These are phyloP conservation scores for Dermatemys mawii DNA, from an alignment of 2,113 vertebrate genomes.

Conservation along the genomic window DNA sequence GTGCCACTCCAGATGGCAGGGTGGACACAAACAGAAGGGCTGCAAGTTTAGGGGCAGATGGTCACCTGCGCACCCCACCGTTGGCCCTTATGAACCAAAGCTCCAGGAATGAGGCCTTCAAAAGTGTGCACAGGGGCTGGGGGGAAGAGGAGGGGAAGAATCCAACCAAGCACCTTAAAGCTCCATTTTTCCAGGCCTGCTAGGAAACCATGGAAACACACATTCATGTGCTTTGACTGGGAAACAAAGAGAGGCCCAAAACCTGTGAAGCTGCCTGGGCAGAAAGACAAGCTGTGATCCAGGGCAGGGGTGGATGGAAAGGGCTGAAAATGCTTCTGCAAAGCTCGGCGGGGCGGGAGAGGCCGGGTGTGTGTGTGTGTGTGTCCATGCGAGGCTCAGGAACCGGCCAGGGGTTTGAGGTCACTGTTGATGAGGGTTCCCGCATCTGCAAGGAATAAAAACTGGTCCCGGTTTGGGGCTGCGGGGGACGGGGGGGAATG, in stretches of 20 bases:
- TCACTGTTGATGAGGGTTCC: not conserved
- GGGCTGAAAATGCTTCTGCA: not conserved
- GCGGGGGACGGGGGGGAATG: not conserved
- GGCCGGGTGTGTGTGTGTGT: rapidly evolving
- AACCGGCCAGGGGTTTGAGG: not conserved
- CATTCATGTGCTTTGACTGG: not conserved
- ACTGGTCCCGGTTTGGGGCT: not conserved
- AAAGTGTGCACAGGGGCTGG: not conserved
- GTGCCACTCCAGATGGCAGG: not conserved
- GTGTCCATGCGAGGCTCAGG: not conserved
- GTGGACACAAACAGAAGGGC: not conserved
- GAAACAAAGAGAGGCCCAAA: not conserved
- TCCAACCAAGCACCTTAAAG: not conserved
- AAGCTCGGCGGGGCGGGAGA: not conserved
- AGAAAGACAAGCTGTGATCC: not conserved
- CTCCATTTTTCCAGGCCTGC: not conserved
- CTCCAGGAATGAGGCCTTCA: not conserved
- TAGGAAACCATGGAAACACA: not conserved
- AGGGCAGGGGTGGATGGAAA: not conserved
- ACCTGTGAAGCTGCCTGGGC: not conserved
- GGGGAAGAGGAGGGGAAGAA: too few relatives aligned
- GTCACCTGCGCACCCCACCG: not conserved
- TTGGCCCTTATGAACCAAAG: not conserved
- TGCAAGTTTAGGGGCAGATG: not conserved
- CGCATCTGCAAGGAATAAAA: not conserved